These are phyloP conservation scores for Colossoma macropomum DNA, from an alignment of 2,113 vertebrate species.

Conservation along the genomic window DNA sequence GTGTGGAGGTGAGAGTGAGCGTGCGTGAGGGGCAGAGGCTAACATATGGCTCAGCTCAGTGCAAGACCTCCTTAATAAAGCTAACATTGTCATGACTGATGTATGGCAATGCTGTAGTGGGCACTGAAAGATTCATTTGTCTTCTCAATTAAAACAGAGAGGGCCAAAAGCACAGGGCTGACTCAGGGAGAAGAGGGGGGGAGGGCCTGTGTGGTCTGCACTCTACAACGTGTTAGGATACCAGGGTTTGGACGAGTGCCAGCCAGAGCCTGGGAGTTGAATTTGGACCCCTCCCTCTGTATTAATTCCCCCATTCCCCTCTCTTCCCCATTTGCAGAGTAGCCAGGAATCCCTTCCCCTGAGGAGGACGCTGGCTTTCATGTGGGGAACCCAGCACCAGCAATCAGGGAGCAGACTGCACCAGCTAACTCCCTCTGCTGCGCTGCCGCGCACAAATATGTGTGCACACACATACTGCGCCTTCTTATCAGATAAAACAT, in stretches of 20 bases:
- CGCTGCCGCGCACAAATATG: constrained; percentile 41
- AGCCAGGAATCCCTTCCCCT: constrained; percentile 76
- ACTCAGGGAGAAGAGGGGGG: constrained; percentile 61
- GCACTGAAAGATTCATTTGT: constrained; percentile 83
- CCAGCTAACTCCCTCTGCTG: constrained; percentile 22
- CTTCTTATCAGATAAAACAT: constrained; percentile 44
- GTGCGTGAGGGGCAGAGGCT: constrained; percentile 69
- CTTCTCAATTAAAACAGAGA: constrained; percentile 79
- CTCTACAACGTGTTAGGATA: constrained; percentile 68
- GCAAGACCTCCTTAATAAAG: constrained; percentile 77
- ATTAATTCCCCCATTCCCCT: constrained; percentile 66
- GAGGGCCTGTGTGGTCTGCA: constrained; percentile 70
- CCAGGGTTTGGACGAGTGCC: constrained; percentile 77
- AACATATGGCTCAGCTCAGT: constrained; percentile 80
- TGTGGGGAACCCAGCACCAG: constrained; percentile 80
- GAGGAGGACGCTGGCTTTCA: constrained; percentile 77
- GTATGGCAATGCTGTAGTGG: constrained; percentile 74
- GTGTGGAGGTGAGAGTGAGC: constrained; percentile 72
- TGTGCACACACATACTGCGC: constrained; percentile 54
- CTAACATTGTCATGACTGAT: constrained; percentile 80
- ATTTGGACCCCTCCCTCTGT: constrained; percentile 74
- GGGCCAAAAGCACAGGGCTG: constrained; percentile 62
- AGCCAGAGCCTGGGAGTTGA: constrained; percentile 72
- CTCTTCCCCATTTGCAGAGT: constrained; percentile 67
- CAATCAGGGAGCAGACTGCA: constrained; percentile 71